Base-by-base conservation (phyloP, 2,113 vertebrate species). In the Oxyura jamaicensis region DNA sequence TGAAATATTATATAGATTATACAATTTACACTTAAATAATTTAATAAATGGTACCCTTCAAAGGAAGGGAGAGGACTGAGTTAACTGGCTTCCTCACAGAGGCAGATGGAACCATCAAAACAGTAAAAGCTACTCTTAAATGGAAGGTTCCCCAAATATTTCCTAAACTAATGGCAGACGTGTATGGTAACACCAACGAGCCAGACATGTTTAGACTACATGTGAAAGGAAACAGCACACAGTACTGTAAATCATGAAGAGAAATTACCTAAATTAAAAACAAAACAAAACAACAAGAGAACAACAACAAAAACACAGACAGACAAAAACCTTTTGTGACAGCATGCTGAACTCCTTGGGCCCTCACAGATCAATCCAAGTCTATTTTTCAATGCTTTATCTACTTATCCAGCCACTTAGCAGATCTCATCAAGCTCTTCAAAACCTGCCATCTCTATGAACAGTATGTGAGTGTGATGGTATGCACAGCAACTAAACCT, bases 11-110 rank as follows among this genome's bases (percentile, higher is more conserved):
- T 33, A 83, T 5, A 93, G 82, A 95, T 96, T 87, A 94, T 69
- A 84, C 66, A 95, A 76, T 94, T 95, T 88, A 90, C 92, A 92
- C 59, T 84, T 67, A 35, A 74, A 96, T 69, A 87, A 94, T 80
- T 91, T 93, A 94, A 59, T 78, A 86, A 82, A 83, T 53, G 13
- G 46, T 22, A 74, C 20, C 19, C 77, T 87, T 81, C 62, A 80
- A 87, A 75, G 90, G 69, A 71, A 62, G 50, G 82, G 8, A 66
- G n/a, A 89, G 67, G 19, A 52, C 25, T 35, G 48, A 94, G 62
- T 68, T 90, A 84, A 67, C 14, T 1, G 0, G 44, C 21, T 41
- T 81, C 46, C 52, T 90, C 59, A 56, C 10, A 77, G 26, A 65
- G 12, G n/a, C 58, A 85, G 85, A 66, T 10, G 83, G 44, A 86